Conservation (phyloP, 2,113 vertebrate species). For the Jacana jacana region DNA sequence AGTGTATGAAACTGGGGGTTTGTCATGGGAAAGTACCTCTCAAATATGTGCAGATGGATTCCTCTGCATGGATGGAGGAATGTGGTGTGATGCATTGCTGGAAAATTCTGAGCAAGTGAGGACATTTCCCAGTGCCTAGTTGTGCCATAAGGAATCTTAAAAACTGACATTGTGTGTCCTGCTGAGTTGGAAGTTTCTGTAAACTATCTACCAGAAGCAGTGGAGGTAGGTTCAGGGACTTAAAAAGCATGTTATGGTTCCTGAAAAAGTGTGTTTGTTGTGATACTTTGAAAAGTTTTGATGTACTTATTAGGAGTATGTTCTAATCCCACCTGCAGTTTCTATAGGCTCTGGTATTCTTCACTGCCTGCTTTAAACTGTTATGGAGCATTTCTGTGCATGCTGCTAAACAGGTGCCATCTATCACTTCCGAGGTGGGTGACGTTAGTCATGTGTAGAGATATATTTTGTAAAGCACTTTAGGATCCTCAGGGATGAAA, state of each 20-base stretch:
- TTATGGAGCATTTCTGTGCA: background rate
- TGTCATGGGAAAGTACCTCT: background rate
- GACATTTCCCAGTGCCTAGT: background rate
- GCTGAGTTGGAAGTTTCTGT: background rate
- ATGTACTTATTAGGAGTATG: background rate
- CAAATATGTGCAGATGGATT: background rate
- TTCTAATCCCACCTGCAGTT: background rate
- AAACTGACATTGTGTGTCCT: background rate
- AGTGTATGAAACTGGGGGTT: fast-evolving
- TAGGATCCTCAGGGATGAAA: conserved; percentile 38
- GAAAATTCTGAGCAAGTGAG: background rate
- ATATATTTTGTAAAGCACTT: background rate
- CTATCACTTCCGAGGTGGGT: background rate
- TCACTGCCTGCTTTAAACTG: background rate
- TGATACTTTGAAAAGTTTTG: background rate
- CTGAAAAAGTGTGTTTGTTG: background rate
- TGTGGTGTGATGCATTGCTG: background rate
- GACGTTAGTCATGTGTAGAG: background rate
- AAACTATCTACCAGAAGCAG: background rate
- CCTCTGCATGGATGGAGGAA: background rate
- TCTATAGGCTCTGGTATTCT: background rate
- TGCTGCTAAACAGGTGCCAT: conserved; percentile 9
- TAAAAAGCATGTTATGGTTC: background rate
- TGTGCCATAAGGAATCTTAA: background rate
- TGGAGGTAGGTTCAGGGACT: background rate